These are phyloP conservation scores for Penaeus vannamei DNA, from an alignment of 1,140 invertebrate genomes.

Conservation along the genomic window DNA sequence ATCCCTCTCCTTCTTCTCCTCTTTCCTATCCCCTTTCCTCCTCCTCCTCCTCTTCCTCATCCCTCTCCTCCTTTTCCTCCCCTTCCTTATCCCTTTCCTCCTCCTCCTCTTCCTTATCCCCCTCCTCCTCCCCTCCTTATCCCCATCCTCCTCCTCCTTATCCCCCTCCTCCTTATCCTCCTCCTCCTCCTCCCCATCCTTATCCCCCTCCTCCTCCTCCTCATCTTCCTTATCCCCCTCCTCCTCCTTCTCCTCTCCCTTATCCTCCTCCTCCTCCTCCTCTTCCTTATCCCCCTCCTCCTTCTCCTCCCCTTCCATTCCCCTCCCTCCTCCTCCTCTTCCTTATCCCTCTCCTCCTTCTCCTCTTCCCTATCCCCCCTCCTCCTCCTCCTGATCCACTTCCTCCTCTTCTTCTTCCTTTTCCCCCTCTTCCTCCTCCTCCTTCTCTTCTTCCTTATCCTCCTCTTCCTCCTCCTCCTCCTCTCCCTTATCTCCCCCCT, in stretches of 20 bases:
- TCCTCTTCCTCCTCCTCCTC: too few relatives aligned
- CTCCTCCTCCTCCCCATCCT: too few relatives aligned
- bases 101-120: not conserved
- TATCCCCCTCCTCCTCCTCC: not conserved
- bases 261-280: not conserved
- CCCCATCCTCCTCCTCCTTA: not conserved
- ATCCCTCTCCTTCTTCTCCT: not conserved
- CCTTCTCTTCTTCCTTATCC: too few relatives aligned
- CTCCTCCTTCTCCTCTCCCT: not conserved
- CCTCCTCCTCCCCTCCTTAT: not conserved
- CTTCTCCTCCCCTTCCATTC: not conserved
- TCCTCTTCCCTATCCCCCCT: too few relatives aligned
- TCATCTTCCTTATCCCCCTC: not conserved
- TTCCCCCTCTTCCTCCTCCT: too few relatives aligned
- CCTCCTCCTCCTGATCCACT: too few relatives aligned
- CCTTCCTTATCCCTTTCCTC: not conserved
- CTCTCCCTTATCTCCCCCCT: too few relatives aligned
- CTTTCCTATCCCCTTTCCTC: not conserved
- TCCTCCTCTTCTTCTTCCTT: too few relatives aligned
- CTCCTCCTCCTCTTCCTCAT: not conserved
- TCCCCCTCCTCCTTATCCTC: not conserved
- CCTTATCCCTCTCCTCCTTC: too few relatives aligned
- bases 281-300: not conserved
- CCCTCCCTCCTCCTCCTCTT: too few relatives aligned
- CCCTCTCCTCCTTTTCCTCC: not conserved